Conservation (phyloP, 23 tunicate species). For the Corella eumyota region DNA sequence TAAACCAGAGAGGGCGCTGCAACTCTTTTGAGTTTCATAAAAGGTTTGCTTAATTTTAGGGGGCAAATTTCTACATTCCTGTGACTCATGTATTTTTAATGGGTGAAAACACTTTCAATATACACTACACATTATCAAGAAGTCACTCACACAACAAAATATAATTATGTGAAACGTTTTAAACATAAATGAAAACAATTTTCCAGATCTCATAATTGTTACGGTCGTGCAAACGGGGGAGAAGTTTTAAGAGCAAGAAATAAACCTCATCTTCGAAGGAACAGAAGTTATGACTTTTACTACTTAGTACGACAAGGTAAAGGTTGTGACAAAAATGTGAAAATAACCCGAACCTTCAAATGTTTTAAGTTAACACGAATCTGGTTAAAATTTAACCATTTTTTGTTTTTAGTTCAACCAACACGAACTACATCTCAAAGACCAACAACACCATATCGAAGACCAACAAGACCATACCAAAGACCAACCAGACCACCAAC, state of each 20-base stretch:
- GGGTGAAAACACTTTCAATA: too few relatives aligned
- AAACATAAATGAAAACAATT: too few relatives aligned
- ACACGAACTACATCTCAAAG: background rate
- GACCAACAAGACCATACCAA: background rate
- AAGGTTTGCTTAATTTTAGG: too few relatives aligned
- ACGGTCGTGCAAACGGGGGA: constrained; percentile 14
- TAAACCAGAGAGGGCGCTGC: constrained; percentile 33
- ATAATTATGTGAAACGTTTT: too few relatives aligned
- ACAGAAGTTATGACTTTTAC: constrained; percentile 14
- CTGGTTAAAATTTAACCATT: background rate
- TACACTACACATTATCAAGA: too few relatives aligned
- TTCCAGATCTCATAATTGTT: constrained; percentile 13
- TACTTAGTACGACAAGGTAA: background rate
- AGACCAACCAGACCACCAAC: background rate
- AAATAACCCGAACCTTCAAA: too few relatives aligned
- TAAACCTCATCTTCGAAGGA: constrained; percentile 5
- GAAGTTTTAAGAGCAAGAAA: constrained; percentile 4
- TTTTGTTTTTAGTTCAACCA: background rate
- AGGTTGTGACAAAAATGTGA: too few relatives aligned
- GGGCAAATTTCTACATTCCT: too few relatives aligned
- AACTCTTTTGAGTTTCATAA: constrained; percentile 17
- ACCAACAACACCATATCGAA: background rate
- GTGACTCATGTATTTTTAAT: too few relatives aligned
- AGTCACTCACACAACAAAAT: too few relatives aligned
- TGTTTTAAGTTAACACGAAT: background rate